A percentile compares a stretch with the other conserved stretches of the same genome.
phyloP scores from a whole-genome alignment of 2,113 vertebrate genomes.

The Marmota monax region DNA sequence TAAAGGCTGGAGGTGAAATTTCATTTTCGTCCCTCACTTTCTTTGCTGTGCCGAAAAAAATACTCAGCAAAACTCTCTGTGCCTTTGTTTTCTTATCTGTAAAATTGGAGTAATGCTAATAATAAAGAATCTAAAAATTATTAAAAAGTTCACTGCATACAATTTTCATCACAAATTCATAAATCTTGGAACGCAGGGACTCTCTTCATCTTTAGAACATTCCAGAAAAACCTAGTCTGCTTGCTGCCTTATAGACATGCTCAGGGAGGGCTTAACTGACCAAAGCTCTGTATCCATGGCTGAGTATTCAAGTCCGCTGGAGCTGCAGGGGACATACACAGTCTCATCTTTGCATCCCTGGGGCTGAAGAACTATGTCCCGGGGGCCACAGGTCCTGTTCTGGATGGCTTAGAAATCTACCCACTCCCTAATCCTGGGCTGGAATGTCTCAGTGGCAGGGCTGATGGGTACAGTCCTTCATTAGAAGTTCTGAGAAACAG shows the following conservation, averaged over 20 bases:
- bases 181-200: neutral
- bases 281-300: neutral
- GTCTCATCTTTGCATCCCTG: neutral
- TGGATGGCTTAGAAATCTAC: neutral
- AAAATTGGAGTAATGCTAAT: neutral
- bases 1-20: neutral
- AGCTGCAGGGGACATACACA: neutral
- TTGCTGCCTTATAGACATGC: neutral
- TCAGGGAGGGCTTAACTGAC: neutral
- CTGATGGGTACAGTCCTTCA: neutral
- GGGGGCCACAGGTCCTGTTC: neutral
- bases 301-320: neutral
- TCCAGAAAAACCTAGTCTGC: neutral
- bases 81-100: neutral
- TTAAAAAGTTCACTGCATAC: neutral
- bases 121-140: neutral
- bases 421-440: neutral
- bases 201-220: slow-evolving; percentile 1
- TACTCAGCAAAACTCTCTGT: neutral
- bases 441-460: neutral
- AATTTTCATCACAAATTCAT: neutral
- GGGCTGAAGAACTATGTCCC: neutral
- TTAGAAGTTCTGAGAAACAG: neutral
- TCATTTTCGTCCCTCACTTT: neutral
- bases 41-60: neutral